Evolutionary conservation across 2,888 invertebrate species (phyloP).

Genomic region (Napeogenes sylphis): DNA sequence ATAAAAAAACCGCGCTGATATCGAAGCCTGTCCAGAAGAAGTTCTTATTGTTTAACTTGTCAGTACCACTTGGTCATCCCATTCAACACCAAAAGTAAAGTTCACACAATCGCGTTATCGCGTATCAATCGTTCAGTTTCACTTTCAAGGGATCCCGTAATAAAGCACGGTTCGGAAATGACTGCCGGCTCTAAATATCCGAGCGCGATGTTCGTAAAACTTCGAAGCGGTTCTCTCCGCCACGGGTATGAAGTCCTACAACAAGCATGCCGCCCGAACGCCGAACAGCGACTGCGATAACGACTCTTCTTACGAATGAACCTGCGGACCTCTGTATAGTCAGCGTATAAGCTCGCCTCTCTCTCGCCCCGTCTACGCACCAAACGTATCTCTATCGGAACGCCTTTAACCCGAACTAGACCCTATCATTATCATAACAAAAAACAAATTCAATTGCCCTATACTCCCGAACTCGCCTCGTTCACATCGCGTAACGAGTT

Average conservation of each 20-base stretch:
- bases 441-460: constrained; percentile 51
- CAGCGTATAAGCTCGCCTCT: constrained; percentile 63
- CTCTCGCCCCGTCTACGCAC: constrained; percentile 56
- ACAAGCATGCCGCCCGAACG: constrained; percentile 66
- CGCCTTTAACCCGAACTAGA: constrained; percentile 40
- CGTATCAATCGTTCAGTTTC: constrained; percentile 59
- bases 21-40: constrained; percentile 59
- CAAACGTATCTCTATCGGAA: constrained; percentile 40
- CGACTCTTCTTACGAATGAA: constrained; percentile 68
- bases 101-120: constrained; percentile 58
- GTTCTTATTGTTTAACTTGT: constrained; percentile 50
- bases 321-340: constrained; percentile 65
- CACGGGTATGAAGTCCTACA: constrained; percentile 41
- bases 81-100: constrained; percentile 50
- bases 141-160: constrained; percentile 62
- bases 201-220: constrained; percentile 67
- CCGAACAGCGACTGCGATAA: constrained; percentile 76
- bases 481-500: constrained; percentile 71
- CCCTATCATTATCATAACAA: constrained; percentile 49
- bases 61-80: constrained; percentile 55
- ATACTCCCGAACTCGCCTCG: constrained; percentile 53
- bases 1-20: constrained; percentile 69
- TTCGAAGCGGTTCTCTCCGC: constrained; percentile 51
- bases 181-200: constrained; percentile 48
- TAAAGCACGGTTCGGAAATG: constrained; percentile 55